Conservation (phyloP, 2,888 invertebrate species). For the Amiota communis region DNA sequence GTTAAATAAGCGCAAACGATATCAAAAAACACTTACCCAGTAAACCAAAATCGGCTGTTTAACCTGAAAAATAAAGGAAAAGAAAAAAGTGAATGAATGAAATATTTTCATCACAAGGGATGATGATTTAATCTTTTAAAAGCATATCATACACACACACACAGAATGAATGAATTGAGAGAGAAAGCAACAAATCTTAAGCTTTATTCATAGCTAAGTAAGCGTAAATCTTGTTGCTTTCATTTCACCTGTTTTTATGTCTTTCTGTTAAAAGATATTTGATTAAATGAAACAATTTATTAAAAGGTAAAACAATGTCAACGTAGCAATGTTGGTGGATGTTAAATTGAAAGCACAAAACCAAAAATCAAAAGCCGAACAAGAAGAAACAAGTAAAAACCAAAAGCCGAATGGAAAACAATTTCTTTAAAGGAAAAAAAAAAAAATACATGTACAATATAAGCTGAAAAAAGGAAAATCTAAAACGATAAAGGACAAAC, state of each 20-base stretch:
- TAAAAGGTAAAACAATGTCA: slow-evolving; percentile 59
- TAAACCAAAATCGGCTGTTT: too few species aligned
- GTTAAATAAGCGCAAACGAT: too few species aligned
- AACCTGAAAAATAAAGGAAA: background rate
- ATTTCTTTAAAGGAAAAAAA: slow-evolving; percentile 55
- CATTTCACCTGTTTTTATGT: too few species aligned
- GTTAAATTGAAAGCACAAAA: slow-evolving; percentile 21
- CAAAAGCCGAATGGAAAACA: slow-evolving; percentile 47
- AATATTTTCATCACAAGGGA: background rate
- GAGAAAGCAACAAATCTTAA: slow-evolving; percentile 2
- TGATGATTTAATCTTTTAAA: slow-evolving; percentile 6
- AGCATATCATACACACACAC: background rate
- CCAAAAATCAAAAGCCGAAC: background rate
- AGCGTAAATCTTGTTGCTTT: slow-evolving; percentile 48
- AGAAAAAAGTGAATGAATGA: background rate
- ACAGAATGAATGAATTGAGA: background rate
- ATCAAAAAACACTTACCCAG: too few species aligned
- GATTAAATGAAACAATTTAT: slow-evolving; percentile 67
- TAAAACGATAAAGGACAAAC: background rate
- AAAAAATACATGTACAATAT: background rate
- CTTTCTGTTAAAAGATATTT: slow-evolving; percentile 50
- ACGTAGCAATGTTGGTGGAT: slow-evolving; percentile 17
- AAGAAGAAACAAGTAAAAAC: background rate
- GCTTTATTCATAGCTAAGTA: slow-evolving; percentile 41
- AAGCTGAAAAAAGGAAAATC: background rate